Evolutionary conservation across 2,113 vertebrate species (phyloP), one percentile per base, ranked within the genome.

Genomic region (Oceanodroma tethys): DNA sequence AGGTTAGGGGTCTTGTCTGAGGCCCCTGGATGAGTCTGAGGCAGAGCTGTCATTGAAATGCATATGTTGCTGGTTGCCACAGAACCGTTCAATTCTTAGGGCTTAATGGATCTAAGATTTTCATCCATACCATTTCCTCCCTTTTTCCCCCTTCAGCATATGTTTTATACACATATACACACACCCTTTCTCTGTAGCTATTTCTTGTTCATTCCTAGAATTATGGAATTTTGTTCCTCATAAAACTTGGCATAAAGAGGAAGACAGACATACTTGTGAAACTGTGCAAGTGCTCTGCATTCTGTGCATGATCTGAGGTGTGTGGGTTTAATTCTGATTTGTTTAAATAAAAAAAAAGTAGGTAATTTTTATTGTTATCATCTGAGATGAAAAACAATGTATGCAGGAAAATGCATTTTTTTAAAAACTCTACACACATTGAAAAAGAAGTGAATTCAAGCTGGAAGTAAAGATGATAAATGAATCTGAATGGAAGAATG

Each of bases 131-230:
- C 4, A 1, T 71, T 62, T 59, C 60, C 25, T 88, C 27, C 36
- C 52, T 38, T 87, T 70, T 42, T 3, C 10, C n/a, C 15, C 2
- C 48, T 78, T 56, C 56, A 52, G 34, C 27, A 3, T 56, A 27
- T 60, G 3, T 40, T 74, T 47, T 30, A 26, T 29, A 18, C 34
- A 30, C 15, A 3, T 26, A 4, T 1, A 19, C 38, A 1, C 0
- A 0, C 5, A 6, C 26, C 3, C 36, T 11, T 71, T 47, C 21
- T n/a, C 22, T 72, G 4, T 27, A 48, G 43, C 9, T 59, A 4
- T 53, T 88, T 50, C 32, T 81, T 74, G 10, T 72, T 79, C 9
- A 0, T 78, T 83, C 40, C 38, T 58, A 9, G 47, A 45, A 21
- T 21, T 67, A 2, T 1, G 17, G 29, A 20, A 16, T 60, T 84